Evolutionary conservation across 2,113 vertebrate species (phyloP), one percentile per base, ranked within the genome.

Genomic region (Chroicocephalus ridibundus): DNA sequence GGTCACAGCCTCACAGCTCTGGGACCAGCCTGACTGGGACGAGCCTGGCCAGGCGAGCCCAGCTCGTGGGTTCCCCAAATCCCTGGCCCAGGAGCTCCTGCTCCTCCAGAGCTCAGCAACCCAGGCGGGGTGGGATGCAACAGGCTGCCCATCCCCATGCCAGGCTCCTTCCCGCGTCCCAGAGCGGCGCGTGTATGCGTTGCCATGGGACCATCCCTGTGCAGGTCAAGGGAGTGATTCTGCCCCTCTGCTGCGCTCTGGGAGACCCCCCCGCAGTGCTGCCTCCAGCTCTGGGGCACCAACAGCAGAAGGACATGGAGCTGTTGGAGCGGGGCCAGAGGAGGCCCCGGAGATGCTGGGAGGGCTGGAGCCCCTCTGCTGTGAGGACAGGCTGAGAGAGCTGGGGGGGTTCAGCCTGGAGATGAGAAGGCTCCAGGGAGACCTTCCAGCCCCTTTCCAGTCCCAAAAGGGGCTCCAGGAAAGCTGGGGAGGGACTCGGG

Each of bases 71-170:
- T 5, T 66, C 44, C 49, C 42, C 82, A 62, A 20, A 22, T 16
- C 0, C 9, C 25, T 4, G 15, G 52, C 1, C 32, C 12, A 1
- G 2, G 31, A 52, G 36, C 22, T 31, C 38, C 40, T 20, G 60
- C 17, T 32, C 76, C 57, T 61, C 42, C 3, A 5, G 52, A 60
- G 62, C 72, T 65, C 88, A 17, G 36, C 15, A n/a, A 6, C 21
- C 16, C n/a, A 0, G 5, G 20, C 0, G 0, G 58, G 55, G 62
- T 12, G 42, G 62, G 38, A 38, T 2, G 8, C 36, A 42, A 34
- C 18, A 29, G 47, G 64, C 34, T 60, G 72, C 55, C 82, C 32
- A 2, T 12, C 2, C 46, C 51, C 86, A 46, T 0, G 2, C 7
- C 75, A 29, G 38, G 38, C n/a, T 79, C 61, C 57, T 57, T 62